Conservation (phyloP, 2,888 invertebrate species). For the Beris chalybata region DNA sequence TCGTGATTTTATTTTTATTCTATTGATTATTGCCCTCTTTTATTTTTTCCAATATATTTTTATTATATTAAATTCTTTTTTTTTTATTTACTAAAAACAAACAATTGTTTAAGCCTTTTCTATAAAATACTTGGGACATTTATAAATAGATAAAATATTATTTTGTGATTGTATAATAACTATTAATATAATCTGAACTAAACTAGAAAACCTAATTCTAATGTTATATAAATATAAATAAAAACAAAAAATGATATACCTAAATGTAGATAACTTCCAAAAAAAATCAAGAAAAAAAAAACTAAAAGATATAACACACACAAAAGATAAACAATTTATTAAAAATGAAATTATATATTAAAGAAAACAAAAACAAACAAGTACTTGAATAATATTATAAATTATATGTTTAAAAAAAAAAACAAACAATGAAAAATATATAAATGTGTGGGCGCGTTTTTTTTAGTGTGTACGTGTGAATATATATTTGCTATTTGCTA, state of each 20-base stretch:
- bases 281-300: background rate
- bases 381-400: constrained; percentile 8
- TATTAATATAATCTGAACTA: too few species aligned
- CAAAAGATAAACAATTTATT: constrained; percentile 14
- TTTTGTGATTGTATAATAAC: too few species aligned
- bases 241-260: too few species aligned
- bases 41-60: too few species aligned
- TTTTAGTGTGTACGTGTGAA: constrained; percentile 14
- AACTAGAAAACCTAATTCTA: background rate
- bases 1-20: too few species aligned
- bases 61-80: constrained; percentile 1
- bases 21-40: too few species aligned
- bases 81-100: background rate
- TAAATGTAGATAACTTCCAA: background rate
- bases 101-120: background rate
- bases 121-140: too few species aligned
- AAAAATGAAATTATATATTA: constrained; percentile 8
- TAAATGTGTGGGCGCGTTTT: background rate
- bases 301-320: constrained; percentile 24
- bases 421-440: constrained; percentile 4
- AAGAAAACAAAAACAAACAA: background rate
- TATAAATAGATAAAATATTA: too few species aligned
- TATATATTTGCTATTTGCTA: constrained; percentile 26
- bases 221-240: background rate
- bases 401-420: constrained; percentile 7